phyloP scores from a whole-genome alignment of 2,888 invertebrate species.

The Noctua janthe region DNA sequence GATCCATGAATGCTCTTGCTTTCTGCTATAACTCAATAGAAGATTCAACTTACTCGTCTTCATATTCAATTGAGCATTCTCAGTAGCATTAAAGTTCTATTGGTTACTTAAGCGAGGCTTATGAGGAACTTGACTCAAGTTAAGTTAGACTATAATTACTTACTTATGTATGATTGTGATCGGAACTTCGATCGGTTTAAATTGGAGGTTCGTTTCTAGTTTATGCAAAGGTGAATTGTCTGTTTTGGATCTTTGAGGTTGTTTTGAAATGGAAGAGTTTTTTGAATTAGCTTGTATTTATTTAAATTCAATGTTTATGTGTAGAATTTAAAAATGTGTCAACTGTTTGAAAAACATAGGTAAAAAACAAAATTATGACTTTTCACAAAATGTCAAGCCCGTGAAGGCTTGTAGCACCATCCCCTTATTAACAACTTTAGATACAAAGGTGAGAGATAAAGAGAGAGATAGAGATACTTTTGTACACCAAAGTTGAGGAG shows the following conservation, averaged over 20 bases:
- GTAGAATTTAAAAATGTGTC: too few species aligned
- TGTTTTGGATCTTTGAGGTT: background rate
- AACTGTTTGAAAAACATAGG: too few species aligned
- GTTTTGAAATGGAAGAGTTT: background rate
- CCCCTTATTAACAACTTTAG: too few species aligned
- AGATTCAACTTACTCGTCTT: slow-evolving; percentile 8
- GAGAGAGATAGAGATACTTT: background rate
- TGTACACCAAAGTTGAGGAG: too few species aligned
- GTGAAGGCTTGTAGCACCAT: too few species aligned
- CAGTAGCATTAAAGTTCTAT: slow-evolving; percentile 18
- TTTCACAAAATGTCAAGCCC: too few species aligned
- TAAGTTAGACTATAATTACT: slow-evolving; percentile 23
- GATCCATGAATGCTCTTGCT: slow-evolving; percentile 10
- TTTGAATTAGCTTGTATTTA: background rate
- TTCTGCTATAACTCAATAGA: slow-evolving; percentile 17
- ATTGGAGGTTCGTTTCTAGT: slow-evolving; percentile 7
- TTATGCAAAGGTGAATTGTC: slow-evolving; percentile 7
- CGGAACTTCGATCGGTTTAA: slow-evolving; percentile 8
- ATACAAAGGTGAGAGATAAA: background rate
- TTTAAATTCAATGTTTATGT: too few species aligned
- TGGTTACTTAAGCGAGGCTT: slow-evolving; percentile 36
- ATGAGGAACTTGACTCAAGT: slow-evolving; percentile 37
- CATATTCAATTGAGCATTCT: slow-evolving; percentile 27
- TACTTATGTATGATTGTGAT: slow-evolving; percentile 24
- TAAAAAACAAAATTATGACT: too few species aligned